A percentile compares a stretch with the other conserved stretches of the same genome.
phyloP scores from a whole-genome alignment of 2,797 vertebrate genomes.

The Streptopelia turtur region DNA sequence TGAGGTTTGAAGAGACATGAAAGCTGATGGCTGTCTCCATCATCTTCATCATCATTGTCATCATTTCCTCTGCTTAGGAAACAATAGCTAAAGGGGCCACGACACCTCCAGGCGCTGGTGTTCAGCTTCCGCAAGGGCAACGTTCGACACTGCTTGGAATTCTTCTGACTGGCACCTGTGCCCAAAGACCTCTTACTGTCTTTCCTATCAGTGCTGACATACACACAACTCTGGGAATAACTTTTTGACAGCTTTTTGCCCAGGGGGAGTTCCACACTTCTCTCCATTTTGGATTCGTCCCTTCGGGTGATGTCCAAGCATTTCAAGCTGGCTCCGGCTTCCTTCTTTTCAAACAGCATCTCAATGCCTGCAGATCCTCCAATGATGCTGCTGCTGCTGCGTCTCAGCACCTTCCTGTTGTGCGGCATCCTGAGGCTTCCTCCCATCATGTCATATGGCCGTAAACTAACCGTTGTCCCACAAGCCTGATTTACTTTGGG shows the following conservation, averaged over 20 bases:
- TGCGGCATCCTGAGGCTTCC: conserved; percentile 86
- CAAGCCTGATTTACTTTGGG: conserved; percentile 85
- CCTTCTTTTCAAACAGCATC: conserved; percentile 85
- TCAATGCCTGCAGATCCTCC: conserved; percentile 84
- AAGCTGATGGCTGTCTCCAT: conserved; percentile 69
- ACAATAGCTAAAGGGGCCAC: conserved; percentile 89
- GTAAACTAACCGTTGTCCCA: conserved; percentile 81
- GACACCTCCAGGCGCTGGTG: conserved; percentile 85
- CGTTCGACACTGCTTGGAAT: conserved; percentile 84
- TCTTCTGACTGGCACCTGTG: conserved; percentile 80
- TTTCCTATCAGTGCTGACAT: conserved; percentile 75
- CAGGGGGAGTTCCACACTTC: conserved; percentile 76
- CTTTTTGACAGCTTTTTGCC: conserved; percentile 88
- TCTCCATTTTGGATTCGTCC: conserved; percentile 76
- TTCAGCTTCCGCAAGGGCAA: conserved; percentile 82
- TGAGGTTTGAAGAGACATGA: conserved; percentile 72
- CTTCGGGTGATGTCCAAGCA: conserved; percentile 74
- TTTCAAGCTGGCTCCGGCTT: conserved; percentile 79
- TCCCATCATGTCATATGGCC: conserved; percentile 80
- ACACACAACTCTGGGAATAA: conserved; percentile 86
- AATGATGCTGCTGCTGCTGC: conserved; percentile 86
- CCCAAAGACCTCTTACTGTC: conserved; percentile 75
- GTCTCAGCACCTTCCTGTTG: conserved; percentile 82
- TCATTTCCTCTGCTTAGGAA: conserved; percentile 82
- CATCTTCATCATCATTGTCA: conserved; percentile 83